Base-by-base conservation (phyloP, 2,888 invertebrate genomes). In the Orthosia gothica region DNA sequence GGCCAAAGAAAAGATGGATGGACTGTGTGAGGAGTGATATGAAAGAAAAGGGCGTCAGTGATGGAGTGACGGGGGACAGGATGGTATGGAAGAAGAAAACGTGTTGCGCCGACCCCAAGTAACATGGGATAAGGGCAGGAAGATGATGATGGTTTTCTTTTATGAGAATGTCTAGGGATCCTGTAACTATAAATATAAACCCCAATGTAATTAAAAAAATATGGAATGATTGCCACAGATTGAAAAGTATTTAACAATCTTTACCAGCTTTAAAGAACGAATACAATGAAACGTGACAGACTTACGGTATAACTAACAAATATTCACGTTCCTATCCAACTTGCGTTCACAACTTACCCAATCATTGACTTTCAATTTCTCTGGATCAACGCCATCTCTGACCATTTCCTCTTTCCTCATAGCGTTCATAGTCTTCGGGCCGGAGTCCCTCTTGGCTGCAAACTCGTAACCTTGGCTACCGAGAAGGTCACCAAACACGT, bases 381-480 rank as follows among this genome's bases (percentile, higher is more conserved):
- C 99, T 0, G 99, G 99, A 95, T 99, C 99, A 98, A 99, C 99
- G 13, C 75, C 75, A 74, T 98, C 98, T 88, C 97, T 98, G 1
- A 97, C 98, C 90, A 99, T 96, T 88, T 99, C 98, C 82, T 98
- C 98, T 91, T 99, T 99, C 45, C 99, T 97, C 99, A 99, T 99
- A 82, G 98, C 98, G 91, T 99, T 99, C 89, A 99, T 99, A 3
- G 99, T 99, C 86, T 97, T 97, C 0, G 99, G 99, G 2, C 98
- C 98, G 57, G 97, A 96, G 79, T 98, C 97, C 88, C 98, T 98
- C 63, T 98, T 97, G 11, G 97, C 95, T 61, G 97, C 97, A 94
- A 99, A 99, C 81, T 98, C 98, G 91, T 99, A 99, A 0, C 98
- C 99, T 91, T 99, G 99, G 85, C 98, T 98, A 18, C 99, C 99